Conservation (phyloP, 2,113 vertebrate genomes). For the Pogona vitticeps region DNA sequence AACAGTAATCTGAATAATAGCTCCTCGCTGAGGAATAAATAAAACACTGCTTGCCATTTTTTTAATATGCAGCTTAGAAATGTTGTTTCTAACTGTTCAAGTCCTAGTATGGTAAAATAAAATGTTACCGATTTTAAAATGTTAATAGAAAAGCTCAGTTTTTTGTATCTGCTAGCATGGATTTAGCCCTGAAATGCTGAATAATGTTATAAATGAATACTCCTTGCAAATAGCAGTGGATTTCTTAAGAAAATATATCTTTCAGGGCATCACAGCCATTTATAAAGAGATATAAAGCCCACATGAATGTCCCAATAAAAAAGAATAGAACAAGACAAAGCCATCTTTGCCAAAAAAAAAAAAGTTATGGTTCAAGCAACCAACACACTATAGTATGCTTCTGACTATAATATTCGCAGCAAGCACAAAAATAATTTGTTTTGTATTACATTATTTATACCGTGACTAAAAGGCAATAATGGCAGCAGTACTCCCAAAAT, state of each 20-base stretch:
- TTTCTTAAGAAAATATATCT: neutral
- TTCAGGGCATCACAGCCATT: neutral
- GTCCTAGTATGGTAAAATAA: no score
- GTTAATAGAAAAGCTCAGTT: no score
- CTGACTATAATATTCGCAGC: neutral
- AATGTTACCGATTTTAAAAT: no score
- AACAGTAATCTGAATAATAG: no score
- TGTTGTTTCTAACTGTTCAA: no score
- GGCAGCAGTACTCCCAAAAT: neutral
- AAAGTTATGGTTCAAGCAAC: neutral
- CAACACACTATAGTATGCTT: neutral
- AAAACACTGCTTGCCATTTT: no score
- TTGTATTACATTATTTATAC: neutral
- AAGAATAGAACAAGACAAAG: neutral
- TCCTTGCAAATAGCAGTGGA: neutral
- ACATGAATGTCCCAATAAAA: neutral
- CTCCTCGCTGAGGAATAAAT: no score
- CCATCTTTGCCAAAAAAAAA: neutral
- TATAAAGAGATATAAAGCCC: neutral
- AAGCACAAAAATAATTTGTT: neutral
- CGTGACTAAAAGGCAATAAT: neutral
- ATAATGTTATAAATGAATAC: no score
- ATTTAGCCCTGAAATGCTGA: no score
- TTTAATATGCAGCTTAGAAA: no score
- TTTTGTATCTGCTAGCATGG: no score